A percentile compares a stretch with the other conserved stretches of the same genome.
Evolutionary conservation across 2,113 vertebrate genomes (phyloP).

Genomic region (Triplophysa rosa): DNA sequence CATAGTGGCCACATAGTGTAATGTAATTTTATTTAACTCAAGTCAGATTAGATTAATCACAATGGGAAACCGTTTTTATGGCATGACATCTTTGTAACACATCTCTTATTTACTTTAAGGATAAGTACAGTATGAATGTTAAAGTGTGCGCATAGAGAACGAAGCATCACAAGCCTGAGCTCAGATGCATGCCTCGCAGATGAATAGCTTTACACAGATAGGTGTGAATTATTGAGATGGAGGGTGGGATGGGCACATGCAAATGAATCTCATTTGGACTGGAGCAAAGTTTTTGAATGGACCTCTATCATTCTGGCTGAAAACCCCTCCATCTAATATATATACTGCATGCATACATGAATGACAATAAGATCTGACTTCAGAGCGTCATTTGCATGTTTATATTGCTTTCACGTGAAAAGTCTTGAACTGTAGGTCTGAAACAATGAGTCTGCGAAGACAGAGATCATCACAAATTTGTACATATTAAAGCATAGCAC

Average conservation of each 20-base stretch:
- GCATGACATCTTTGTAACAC: not conserved
- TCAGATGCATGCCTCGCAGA: slow-evolving; percentile 62
- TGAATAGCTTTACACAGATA: slow-evolving; percentile 64
- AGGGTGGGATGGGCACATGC: slow-evolving; percentile 63
- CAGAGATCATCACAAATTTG: not conserved
- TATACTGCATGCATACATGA: slow-evolving; percentile 58
- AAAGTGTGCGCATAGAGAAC: not conserved
- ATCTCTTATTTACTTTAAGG: not conserved
- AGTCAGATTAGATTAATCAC: not conserved
- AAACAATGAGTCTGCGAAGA: not conserved
- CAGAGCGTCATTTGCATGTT: slow-evolving; percentile 62
- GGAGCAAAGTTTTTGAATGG: slow-evolving; percentile 54
- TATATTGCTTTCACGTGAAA: slow-evolving; percentile 17
- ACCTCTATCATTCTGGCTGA: slow-evolving; percentile 47
- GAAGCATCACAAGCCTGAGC: slow-evolving; percentile 37
- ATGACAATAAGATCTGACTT: slow-evolving; percentile 54
- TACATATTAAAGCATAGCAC: not conserved
- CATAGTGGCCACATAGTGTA: not conserved
- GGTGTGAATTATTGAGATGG: slow-evolving; percentile 67
- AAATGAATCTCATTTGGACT: slow-evolving; percentile 60
- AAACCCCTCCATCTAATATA: slow-evolving; percentile 56
- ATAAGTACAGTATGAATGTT: not conserved
- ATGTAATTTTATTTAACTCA: slow-evolving; percentile 13
- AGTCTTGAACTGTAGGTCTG: slow-evolving; percentile 4
- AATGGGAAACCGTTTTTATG: not conserved